Base-by-base conservation (phyloP, 2,113 vertebrate species). In the Vulpes vulpes region DNA sequence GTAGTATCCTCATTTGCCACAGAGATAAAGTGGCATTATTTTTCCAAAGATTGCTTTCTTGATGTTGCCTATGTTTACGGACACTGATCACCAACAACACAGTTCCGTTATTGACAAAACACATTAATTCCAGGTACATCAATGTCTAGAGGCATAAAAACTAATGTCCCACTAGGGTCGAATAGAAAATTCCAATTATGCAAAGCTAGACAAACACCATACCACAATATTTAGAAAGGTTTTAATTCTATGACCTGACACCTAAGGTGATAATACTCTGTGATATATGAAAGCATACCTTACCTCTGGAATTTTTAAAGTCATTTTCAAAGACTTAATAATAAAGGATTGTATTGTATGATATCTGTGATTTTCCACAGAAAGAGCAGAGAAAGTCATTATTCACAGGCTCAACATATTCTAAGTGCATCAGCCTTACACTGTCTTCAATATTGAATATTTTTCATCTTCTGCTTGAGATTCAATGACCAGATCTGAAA, bases 221-320 rank as follows among this genome's bases (percentile, higher is more conserved):
- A 74, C 3, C n/a, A 60, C 23, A 67, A 84, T 93, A 91, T 93
- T 95, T 95, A 95, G 38, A 95, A 67, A 91, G 2, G 17, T 67
- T 83, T 94, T 95, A 38, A 62, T 62, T 16, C n/a, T 85, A 69
- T 91, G 76, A 51, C 11, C 51, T 84, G 65, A 49, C 11, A 55
- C 3, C 62, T 67, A 87, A 95, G 14, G 74, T 53, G 69, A 59
- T 80, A 85, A 84, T 49, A 6, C 32, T 84, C 5, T 73, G 16
- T 74, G 11, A 11, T 22, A 79, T 62, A 11, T 90, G 6, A 79
- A 64, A 94, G 11, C 25, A 94, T 7, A 43, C 11, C 12, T 53
- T 83, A 73, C 10, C 11, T 91, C 71, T 59, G 60, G 4, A 94
- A 49, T 65, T 62, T 55, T 89, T 57, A 16, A 84, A 80, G 25